Conservation (phyloP, 1,140 invertebrate species). For the Sipha flava region DNA sequence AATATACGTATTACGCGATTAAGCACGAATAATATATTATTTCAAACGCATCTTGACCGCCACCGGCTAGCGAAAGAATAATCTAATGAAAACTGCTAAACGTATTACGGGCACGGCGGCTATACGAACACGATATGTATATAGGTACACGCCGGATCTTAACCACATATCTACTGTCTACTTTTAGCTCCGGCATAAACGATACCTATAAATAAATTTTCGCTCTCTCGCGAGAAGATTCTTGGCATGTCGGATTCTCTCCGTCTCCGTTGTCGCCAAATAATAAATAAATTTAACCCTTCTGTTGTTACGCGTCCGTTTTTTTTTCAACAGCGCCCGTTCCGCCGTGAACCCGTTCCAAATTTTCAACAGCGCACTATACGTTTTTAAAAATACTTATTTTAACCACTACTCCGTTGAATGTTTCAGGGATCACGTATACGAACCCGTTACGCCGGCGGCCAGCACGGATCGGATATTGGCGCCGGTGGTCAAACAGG, state of each 20-base stretch:
- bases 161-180: slow-evolving; percentile 4
- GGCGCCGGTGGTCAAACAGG: slow-evolving; percentile 34
- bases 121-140: too few relatives aligned
- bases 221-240: slow-evolving; percentile 6
- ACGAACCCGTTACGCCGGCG: slow-evolving; percentile 59
- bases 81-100: too few relatives aligned
- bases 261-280: slow-evolving; percentile 14
- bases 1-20: too few relatives aligned
- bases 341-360: background rate
- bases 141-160: background rate
- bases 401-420: too few relatives aligned
- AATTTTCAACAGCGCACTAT: background rate
- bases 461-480: slow-evolving; percentile 27
- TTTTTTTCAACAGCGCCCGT: background rate
- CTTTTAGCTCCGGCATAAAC: slow-evolving; percentile 15
- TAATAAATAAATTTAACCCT: slow-evolving; percentile 21
- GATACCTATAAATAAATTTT: slow-evolving; percentile 27
- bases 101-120: too few relatives aligned
- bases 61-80: too few relatives aligned
- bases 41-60: too few relatives aligned
- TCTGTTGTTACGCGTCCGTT: background rate
- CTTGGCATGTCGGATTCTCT: slow-evolving; percentile 17
- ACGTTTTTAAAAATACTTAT: too few relatives aligned
- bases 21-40: background rate
- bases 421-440: slow-evolving; percentile 69